Conservation (phyloP, 2,888 invertebrate species). For the Harpagoxenus sublaevis region DNA sequence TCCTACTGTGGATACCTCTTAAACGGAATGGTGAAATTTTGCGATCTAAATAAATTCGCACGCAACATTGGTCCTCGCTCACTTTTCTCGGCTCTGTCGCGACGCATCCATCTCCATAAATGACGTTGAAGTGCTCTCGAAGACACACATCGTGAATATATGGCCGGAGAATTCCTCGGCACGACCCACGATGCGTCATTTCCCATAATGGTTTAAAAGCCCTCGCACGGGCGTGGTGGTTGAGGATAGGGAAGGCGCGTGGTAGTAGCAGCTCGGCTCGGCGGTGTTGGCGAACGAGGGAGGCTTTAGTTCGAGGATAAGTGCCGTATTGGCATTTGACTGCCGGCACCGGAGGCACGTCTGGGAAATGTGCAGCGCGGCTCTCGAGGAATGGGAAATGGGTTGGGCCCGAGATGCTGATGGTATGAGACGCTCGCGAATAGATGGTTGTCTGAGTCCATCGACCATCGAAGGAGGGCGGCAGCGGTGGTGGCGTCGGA, state of each 20-base stretch:
- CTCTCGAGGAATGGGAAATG: slow-evolving; percentile 76
- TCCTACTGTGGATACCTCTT: background rate
- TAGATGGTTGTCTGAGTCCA: slow-evolving; percentile 77
- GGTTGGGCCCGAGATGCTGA: slow-evolving; percentile 74
- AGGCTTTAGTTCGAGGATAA: slow-evolving; percentile 72
- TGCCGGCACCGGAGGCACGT: slow-evolving; percentile 75
- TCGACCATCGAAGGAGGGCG: slow-evolving; percentile 55
- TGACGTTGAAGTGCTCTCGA: slow-evolving; percentile 64
- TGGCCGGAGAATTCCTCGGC: slow-evolving; percentile 68
- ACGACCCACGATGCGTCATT: slow-evolving; percentile 75
- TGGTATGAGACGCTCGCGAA: slow-evolving; percentile 74
- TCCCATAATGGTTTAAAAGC: slow-evolving; percentile 79
- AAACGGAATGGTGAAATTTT: slow-evolving; percentile 11
- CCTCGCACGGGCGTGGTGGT: slow-evolving; percentile 61
- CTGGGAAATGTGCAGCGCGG: slow-evolving; percentile 76
- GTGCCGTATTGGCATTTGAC: slow-evolving; percentile 80
- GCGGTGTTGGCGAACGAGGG: slow-evolving; percentile 42
- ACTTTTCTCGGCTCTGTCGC: slow-evolving; percentile 41
- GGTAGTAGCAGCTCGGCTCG: slow-evolving; percentile 5
- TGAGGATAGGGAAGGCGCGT: background rate
- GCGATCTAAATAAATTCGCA: slow-evolving; percentile 21
- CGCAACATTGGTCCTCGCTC: slow-evolving; percentile 27
- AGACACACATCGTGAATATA: slow-evolving; percentile 65
- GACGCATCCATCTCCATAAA: slow-evolving; percentile 73
- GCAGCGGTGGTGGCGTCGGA: background rate